Evolutionary conservation across 2,888 invertebrate species (phyloP).

Genomic region (Sclerodermus sp.): DNA sequence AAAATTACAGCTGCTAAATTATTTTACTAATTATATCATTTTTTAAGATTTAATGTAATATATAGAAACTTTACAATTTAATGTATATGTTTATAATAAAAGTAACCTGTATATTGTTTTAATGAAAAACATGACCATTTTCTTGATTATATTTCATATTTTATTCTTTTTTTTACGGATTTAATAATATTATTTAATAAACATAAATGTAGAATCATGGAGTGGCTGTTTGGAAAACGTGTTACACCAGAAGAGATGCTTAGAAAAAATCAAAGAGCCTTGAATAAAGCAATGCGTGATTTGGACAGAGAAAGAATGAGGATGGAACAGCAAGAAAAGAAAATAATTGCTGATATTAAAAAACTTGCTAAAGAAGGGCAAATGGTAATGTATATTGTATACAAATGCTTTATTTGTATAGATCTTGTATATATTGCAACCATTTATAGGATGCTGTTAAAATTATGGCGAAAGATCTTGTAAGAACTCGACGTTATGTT

Average conservation of each 20-base stretch:
- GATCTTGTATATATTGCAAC: no score
- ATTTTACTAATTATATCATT: no score
- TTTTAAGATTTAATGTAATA: no score
- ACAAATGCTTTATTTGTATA: no score
- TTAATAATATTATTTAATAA: no score
- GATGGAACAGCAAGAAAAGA: slow-evolving; percentile 99
- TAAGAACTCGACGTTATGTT: slow-evolving; percentile 90
- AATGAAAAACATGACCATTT: no score
- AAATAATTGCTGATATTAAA: slow-evolving; percentile 96
- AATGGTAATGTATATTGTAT: slow-evolving; percentile 89
- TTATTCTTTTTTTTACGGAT: no score
- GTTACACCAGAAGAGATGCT: slow-evolving; percentile 98
- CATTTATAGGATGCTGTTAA: slow-evolving; percentile 89
- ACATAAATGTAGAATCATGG: slow-evolving; percentile 69
- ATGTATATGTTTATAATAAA: no score
- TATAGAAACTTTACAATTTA: no score
- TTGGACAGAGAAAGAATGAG: slow-evolving; percentile 89
- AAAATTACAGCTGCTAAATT: no score
- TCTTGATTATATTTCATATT: no score
- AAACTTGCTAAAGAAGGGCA: slow-evolving; percentile 99
- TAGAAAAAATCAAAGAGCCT: slow-evolving; percentile 94
- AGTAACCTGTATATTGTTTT: no score
- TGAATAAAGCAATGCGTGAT: slow-evolving; percentile 98
- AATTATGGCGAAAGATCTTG: slow-evolving; percentile 99
- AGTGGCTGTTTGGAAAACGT: slow-evolving; percentile 95